Conservation (phyloP, 2,888 invertebrate species). For the Allacma fusca region DNA sequence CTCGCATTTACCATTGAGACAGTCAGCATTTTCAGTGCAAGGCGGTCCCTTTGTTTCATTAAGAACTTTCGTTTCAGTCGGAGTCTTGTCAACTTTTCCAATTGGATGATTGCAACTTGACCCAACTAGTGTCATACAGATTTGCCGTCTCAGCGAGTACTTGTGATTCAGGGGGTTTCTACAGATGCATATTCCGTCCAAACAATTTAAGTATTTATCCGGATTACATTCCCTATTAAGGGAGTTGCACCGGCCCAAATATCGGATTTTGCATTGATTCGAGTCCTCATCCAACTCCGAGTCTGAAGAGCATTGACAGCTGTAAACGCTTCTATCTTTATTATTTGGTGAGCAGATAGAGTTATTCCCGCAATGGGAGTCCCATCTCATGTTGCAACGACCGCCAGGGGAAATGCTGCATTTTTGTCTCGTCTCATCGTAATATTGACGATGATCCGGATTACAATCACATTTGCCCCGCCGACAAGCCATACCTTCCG, state of each 20-base stretch:
- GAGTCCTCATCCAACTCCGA: neutral
- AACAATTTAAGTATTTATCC: neutral
- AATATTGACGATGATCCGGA: neutral
- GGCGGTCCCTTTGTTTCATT: neutral
- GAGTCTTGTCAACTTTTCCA: constrained; percentile 2
- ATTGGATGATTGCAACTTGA: neutral
- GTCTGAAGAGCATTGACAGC: neutral
- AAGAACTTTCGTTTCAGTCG: neutral
- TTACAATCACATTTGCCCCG: constrained; percentile 16
- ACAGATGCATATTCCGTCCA: neutral
- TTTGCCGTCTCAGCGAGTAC: neutral
- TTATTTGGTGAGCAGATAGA: neutral
- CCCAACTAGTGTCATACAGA: neutral
- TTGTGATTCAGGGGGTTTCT: neutral
- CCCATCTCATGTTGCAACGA: neutral
- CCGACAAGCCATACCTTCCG: neutral
- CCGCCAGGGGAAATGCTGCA: neutral
- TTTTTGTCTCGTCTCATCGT: neutral
- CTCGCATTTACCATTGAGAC: constrained; percentile 50
- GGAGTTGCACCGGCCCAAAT: neutral
- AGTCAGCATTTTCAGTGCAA: constrained; percentile 54
- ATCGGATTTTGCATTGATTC: neutral
- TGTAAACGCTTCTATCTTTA: neutral
- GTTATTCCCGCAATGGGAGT: neutral
- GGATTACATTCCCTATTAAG: neutral